Conservation (phyloP, 2,113 vertebrate species). For the Eudyptes chrysolophus region DNA sequence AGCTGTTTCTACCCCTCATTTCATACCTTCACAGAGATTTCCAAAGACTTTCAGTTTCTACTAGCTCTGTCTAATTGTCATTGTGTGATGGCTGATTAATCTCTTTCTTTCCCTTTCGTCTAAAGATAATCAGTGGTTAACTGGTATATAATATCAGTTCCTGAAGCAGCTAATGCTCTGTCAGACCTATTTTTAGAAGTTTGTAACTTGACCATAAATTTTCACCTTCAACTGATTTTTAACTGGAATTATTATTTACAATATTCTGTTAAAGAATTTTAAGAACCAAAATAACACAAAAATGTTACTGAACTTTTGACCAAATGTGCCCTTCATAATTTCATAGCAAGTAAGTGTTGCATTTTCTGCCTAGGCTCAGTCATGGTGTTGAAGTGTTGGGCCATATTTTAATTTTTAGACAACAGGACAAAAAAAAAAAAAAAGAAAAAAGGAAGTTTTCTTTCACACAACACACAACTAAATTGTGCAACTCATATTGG, state of each 20-base stretch:
- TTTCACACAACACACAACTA: not conserved
- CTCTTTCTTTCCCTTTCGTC: slow-evolving; percentile 6
- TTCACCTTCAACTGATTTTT: not conserved
- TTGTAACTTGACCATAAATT: not conserved
- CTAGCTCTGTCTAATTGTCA: not conserved
- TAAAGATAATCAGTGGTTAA: not conserved
- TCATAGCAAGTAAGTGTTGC: not conserved
- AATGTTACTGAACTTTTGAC: not conserved
- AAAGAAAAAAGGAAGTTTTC: not conserved
- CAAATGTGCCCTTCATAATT: not conserved
- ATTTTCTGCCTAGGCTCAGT: not conserved
- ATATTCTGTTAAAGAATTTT: not conserved
- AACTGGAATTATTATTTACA: not conserved
- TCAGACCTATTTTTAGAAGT: not conserved
- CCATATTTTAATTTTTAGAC: not conserved
- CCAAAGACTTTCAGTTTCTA: not conserved
- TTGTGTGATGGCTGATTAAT: slow-evolving; percentile 12
- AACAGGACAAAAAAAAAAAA: not conserved
- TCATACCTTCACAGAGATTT: not conserved
- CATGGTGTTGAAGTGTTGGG: not conserved
- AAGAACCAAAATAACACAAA: not conserved
- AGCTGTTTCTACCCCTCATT: not conserved
- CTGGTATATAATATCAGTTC: not conserved
- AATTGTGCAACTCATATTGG: not conserved
- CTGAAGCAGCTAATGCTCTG: not conserved